Evolutionary conservation across 2,113 vertebrate species (phyloP), one percentile per base, ranked within the genome.

Genomic region (Pao palembangensis): DNA sequence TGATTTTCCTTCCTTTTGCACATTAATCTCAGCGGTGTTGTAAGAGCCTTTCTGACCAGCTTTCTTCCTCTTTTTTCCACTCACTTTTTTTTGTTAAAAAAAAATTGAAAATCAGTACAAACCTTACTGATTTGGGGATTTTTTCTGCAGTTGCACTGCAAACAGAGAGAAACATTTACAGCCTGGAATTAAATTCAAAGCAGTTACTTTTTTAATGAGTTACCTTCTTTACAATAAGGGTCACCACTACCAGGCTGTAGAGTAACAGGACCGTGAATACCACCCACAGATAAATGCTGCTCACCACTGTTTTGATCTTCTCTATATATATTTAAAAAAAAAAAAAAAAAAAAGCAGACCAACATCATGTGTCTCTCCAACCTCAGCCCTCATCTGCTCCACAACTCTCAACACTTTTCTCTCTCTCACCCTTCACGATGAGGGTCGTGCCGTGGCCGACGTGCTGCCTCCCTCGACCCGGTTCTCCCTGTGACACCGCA

Each of bases 221-320:
- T 78, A 90, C 88, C 87, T 85, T 88, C 74, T 88, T 91, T 11
- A 67, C 15, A 55, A 87, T 69, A 8, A 90, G 63, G 0, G 46
- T 43, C 58, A 83, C 25, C 34, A 88, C 1, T 2, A 25, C 60
- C 25, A 82, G 14, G 58, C 65, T 87, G 70, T 84, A 90, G 51
- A 84, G 21, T 43, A 48, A 41, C 67, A 88, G 42, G 12, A 89
- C 55, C 31, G 25, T 28, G 38, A 83, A 82, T 4, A 68, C 61
- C 19, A 64, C 3, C 64, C 64, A 85, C 54, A 88, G 15, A 21
- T 82, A 61, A 57, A 73, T 47, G 8, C 28, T 1, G 17, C 0
- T 34, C 25, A 1, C 3, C 57, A 18, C 14, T 13, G 15, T 2
- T 55, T 50, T 62, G 13, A 0, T 0, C 5, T 18, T 6, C 38